phyloP scores from a whole-genome alignment of 2,888 invertebrate genomes.

The Branchipolynoe longqiensis region DNA sequence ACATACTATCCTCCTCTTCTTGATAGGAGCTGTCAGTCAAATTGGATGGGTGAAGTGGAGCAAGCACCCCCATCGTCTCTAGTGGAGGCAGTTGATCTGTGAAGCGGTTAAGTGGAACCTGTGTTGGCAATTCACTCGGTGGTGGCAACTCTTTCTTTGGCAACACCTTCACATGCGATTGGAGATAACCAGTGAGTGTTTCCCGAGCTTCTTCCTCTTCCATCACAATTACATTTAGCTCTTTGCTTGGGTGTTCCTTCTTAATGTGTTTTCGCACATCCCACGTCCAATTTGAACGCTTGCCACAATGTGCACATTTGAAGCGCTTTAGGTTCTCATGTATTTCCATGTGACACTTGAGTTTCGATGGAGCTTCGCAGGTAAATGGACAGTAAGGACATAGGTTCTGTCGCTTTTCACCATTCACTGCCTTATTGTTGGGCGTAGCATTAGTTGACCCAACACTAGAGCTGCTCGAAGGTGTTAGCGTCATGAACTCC shows the following conservation, averaged over 20 bases:
- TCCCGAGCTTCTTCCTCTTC: constrained; percentile 76
- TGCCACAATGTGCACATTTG: constrained; percentile 79
- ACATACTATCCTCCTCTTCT: constrained; percentile 15
- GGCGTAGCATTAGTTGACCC: constrained; percentile 55
- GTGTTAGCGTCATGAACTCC: constrained; percentile 32
- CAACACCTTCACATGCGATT: constrained; percentile 62
- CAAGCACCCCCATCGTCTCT: constrained; percentile 21
- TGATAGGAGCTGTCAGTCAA: constrained; percentile 20
- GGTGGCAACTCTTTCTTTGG: constrained; percentile 58
- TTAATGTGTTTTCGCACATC: constrained; percentile 80
- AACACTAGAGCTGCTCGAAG: background rate
- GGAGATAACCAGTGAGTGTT: constrained; percentile 76
- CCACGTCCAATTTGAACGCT: constrained; percentile 80
- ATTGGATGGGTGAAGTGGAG: constrained; percentile 24
- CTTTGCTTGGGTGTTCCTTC: constrained; percentile 72
- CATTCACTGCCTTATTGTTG: constrained; percentile 62
- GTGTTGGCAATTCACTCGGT: constrained; percentile 2
- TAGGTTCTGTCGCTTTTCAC: constrained; percentile 61
- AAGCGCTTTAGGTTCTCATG: constrained; percentile 79
- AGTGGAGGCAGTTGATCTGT: constrained; percentile 39
- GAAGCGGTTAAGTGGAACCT: constrained; percentile 8
- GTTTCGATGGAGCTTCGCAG: constrained; percentile 74
- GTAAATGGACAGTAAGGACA: constrained; percentile 65
- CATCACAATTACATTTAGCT: constrained; percentile 73
- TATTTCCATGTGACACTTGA: constrained; percentile 78